phyloP scores from a whole-genome alignment of 92 coral and sea anemone species.

The Virgularia gustaviana region DNA sequence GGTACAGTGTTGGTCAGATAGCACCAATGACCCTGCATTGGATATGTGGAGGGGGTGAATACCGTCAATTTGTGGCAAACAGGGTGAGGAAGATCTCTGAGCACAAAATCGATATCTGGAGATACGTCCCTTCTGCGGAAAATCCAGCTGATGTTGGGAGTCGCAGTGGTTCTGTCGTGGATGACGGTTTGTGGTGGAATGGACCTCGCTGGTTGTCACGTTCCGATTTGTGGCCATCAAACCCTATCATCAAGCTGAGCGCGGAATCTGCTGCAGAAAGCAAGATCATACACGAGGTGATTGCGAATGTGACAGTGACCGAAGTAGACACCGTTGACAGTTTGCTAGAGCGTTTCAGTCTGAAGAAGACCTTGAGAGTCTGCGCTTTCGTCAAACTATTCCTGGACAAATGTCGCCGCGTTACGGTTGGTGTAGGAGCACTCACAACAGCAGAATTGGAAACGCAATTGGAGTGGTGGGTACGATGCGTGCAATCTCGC shows the following conservation, averaged over 20 bases:
- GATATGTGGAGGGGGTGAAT: too few species aligned
- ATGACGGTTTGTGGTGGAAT: too few species aligned
- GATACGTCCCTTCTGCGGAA: too few species aligned
- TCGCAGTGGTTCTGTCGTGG: conserved; percentile 29
- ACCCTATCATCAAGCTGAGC: conserved; percentile 17
- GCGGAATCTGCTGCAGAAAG: conserved; percentile 19
- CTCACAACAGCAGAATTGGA: conserved; percentile 23
- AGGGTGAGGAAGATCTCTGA: too few species aligned
- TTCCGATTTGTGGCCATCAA: conserved; percentile 15
- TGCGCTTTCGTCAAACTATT: conserved; percentile 33
- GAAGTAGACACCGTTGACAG: conserved; percentile 10
- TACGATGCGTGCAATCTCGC: conserved; percentile 5
- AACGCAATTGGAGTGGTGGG: conserved; percentile 3
- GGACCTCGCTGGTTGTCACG: too few species aligned
- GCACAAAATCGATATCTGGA: too few species aligned
- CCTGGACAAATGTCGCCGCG: conserved; percentile 21
- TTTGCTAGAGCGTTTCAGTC: conserved; percentile 27
- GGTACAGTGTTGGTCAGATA: too few species aligned
- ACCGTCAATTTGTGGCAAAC: too few species aligned
- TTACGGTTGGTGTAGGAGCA: conserved; percentile 1
- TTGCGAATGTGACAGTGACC: conserved; percentile 9
- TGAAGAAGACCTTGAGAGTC: conserved; percentile 18
- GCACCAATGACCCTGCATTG: too few species aligned
- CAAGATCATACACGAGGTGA: conserved; percentile 15
- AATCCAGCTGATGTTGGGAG: too few species aligned